Evolutionary conservation across 1,140 invertebrate species (phyloP), one percentile per base, ranked within the genome.

Genomic region (Theocolax elegans): DNA sequence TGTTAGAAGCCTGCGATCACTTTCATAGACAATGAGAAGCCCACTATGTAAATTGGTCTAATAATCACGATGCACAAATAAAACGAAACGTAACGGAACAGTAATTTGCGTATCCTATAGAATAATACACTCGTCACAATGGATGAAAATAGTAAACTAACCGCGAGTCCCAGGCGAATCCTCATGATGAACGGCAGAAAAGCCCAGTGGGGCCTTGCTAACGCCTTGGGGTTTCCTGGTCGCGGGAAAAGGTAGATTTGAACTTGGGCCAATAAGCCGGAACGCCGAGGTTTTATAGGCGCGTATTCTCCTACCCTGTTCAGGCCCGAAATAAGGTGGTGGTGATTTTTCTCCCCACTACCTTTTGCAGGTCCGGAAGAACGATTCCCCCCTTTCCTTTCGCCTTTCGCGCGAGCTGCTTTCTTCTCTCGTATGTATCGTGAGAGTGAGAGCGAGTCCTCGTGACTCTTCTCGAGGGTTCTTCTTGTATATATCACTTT

Each of bases 231-330:
- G 19, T 29, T 48, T 44, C 23, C 46, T 25, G 51, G 53, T 46
- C 76, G 78, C 77, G 81, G 80, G 80, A 80, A 83, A 82, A 82
- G 31, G 79, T 79, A 80, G 78, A 76, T 74, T 84, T 80, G 48
- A 63, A 85, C 84, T 86, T 85, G 77, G 80, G 76, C 77, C 83
- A 86, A 86, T 86, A 77, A 84, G 78, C 77, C 62, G 82, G 83
- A 86, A 86, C 84, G 79, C 64, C 79, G 80, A 78, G 75, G 84
- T 86, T 86, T 83, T 86, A 85, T 86, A 86, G 84, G 82, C 78
- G 77, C 81, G 83, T 80, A 82, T 82, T 77, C 83, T 82, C 79
- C 82, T 82, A 72, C 71, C 65, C 51, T 12, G 27, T 2, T 27
- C 44, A 42, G 63, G 42, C 31, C 53, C 60, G 46, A 71, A 65